These are phyloP conservation scores for Scomberomorus guttatus DNA, from an alignment of 2,797 vertebrate species.

Conservation along the genomic window DNA sequence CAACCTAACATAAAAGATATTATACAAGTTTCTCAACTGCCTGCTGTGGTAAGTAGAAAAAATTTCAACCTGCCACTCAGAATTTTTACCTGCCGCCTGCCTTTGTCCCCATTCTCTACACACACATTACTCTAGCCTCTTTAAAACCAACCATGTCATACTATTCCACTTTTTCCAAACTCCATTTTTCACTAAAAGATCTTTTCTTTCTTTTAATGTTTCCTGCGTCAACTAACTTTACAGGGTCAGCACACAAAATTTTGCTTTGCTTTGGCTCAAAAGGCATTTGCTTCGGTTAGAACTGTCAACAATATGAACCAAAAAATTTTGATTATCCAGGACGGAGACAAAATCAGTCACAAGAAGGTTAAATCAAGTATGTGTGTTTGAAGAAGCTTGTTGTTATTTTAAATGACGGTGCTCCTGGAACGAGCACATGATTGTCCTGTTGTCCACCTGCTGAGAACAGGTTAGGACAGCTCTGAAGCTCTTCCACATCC, in stretches of 20 bases:
- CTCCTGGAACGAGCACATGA: too few relatives aligned
- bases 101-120: too few relatives aligned
- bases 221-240: background rate
- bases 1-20: background rate
- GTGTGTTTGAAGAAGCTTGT: conserved; percentile 1
- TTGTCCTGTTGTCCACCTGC: too few relatives aligned
- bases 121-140: conserved; percentile 1
- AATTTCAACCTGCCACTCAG: background rate
- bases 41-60: background rate
- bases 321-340: background rate
- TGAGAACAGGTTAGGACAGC: too few relatives aligned
- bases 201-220: background rate
- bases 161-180: background rate
- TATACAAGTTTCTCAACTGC: background rate
- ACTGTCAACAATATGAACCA: background rate
- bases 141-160: background rate
- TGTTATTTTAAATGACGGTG: too few relatives aligned
- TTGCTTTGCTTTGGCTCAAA: conserved; percentile 7
- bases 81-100: background rate
- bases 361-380: background rate
- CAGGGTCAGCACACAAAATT: background rate
- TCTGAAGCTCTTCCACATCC: too few relatives aligned
- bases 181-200: too few relatives aligned
- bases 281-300: conserved; percentile 2
- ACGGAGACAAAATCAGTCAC: background rate